Conservation (phyloP, 2,113 vertebrate species). For the Cathartes aura region DNA sequence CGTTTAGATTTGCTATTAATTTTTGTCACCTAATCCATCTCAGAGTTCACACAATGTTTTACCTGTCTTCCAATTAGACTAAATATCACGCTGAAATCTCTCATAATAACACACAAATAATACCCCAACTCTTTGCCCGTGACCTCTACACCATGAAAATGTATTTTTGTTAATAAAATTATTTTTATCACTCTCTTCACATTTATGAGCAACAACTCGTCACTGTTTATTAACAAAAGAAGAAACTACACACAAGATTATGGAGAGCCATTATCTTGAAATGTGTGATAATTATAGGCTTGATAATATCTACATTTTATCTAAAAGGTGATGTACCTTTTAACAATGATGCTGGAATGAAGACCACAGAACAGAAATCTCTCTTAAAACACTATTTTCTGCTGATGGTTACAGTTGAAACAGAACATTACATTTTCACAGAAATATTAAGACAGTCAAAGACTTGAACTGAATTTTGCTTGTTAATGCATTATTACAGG, state of each 20-base stretch:
- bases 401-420: not conserved
- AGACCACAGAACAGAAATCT: not conserved
- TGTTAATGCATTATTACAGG: not conserved
- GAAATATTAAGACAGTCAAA: not conserved
- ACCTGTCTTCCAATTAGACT: not conserved
- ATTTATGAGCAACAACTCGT: not conserved
- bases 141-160: not conserved
- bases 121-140: not conserved
- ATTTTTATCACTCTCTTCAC: not conserved
- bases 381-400: not conserved
- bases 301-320: not conserved
- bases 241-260: not conserved
- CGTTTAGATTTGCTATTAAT: not conserved
- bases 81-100: not conserved
- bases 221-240: not conserved
- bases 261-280: not conserved
- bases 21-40: not conserved
- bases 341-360: not conserved
- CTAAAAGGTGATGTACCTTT: not conserved
- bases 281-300: not conserved
- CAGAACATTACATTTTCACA: not conserved
- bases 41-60: not conserved
- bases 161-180: not conserved
- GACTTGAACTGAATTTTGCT: not conserved
- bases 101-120: not conserved